Base-by-base conservation (phyloP, 2,113 vertebrate species). In the Phrynocephalus versicolor region DNA sequence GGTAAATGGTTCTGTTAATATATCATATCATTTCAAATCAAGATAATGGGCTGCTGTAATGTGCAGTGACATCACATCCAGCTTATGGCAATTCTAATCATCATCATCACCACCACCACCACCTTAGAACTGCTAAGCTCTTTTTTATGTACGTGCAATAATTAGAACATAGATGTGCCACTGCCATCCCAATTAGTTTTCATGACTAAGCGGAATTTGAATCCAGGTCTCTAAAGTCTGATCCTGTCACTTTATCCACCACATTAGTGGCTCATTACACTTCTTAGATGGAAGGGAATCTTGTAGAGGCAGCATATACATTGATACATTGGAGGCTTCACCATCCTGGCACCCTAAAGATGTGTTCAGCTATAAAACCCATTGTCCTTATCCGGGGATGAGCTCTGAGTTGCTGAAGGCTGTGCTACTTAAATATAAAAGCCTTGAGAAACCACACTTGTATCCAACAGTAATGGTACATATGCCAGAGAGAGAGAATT, bases 1-100 rank as follows among this genome's bases (percentile, higher is more conserved):
- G 95, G 96, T 96, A 70, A 91, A 85, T 2, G 0, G 2, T 14
- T 8, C 23, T 39, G 25, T 0, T 5, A 51, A 51, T 51, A 51
- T 51, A 23, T 60, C 83, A 10, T 0, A 19, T 60, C 37, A 2
- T 23, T 9, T 23, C 6, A 51, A 70, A 9, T 51, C 62, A 23
- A 64, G 18, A 5, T 23, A 71, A 83, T 41, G 33, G 51, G 25
- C 30, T 30, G 12, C 30, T 12, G 30, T 67, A 30, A 67, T 67
- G 12, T 13, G 7, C 25, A 30, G 64, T 5, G 45, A 51, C 5
- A 10, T 51, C 45, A 51, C 45, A 51, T 51, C 45, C 45, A 51
- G 45, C 45, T 51, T 51, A 51, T 51, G 45, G 45, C 45, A 51
- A 51, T 10, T 51, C 45, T 51, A 51, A 51, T 51, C 45, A 51